Evolutionary conservation across 1,140 invertebrate genomes (phyloP), one percentile per base, ranked within the genome.

Genomic region (Mactra quadrangularis): DNA sequence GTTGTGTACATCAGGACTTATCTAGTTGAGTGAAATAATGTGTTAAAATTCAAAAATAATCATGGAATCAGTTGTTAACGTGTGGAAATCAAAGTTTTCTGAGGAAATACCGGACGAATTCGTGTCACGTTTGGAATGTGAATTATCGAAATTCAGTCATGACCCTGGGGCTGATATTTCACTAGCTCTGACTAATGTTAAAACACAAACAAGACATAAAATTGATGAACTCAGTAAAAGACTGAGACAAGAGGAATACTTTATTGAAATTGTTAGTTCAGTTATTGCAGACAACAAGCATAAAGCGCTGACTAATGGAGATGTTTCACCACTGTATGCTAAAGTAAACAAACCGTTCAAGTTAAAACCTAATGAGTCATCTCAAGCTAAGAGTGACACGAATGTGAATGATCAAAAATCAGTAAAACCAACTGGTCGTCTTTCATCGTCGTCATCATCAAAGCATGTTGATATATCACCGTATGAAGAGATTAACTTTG

Each of bases 101-200:
- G n/a, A 45, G 7, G 62, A 78, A 31, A 29, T 78, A 68, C 76
- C 76, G n/a, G 3, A 41, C 15, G 60, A 78, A 29, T 78, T 78
- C 50, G 38, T 78, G 50, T 47, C 76, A n/a, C 76, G 76, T 31
- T 55, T 78, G 76, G 76, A 78, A 66, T 78, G 76, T 57, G 74
- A 76, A 50, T 64, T 76, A 47, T 38, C 52, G 9, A 62, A 52
- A 25, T 45, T 6, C 22, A 60, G 64, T 25, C 33, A 78, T 68
- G 76, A 68, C 59, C 60, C 76, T 27, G 33, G 33, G 76, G 76
- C 55, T 22, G 60, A 29, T 1, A 1, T 22, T 35, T 55, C n/a
- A 38, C 41, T 66, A 3, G 47, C 47, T 41, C 50, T 78, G 33
- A 50, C 76, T 66, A 33, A 29, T 19, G 45, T 33, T 41, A 68